Evolutionary conservation across 2,113 vertebrate genomes (phyloP).

Genomic region (Eublepharis macularius): DNA sequence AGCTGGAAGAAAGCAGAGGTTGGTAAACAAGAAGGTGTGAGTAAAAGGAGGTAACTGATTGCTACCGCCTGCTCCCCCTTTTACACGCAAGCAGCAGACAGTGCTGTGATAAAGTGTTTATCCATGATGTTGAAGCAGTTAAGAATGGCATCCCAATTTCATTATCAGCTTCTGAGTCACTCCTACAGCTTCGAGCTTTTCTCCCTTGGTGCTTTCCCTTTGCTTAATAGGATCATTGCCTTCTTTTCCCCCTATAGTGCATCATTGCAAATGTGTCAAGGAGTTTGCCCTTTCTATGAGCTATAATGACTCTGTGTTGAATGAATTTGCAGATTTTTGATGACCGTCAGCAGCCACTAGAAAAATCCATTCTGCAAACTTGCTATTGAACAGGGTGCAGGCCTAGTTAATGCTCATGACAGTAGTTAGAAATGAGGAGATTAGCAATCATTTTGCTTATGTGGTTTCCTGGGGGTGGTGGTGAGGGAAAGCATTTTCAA

Average conservation of each 20-base stretch:
- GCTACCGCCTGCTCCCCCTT: not conserved
- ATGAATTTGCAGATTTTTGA: not conserved
- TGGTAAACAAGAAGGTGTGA: not conserved
- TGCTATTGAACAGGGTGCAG: not conserved
- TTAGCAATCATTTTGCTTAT: not conserved
- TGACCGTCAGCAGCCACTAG: not conserved
- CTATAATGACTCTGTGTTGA: not conserved
- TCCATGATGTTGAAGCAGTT: rapidly evolving
- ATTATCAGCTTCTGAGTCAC: not conserved
- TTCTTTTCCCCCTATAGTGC: conserved; percentile 5
- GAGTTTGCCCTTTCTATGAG: conserved; percentile 11
- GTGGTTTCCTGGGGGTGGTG: not conserved
- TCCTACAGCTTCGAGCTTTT: not conserved
- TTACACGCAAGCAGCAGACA: not conserved
- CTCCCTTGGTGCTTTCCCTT: not conserved
- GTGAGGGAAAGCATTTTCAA: not conserved
- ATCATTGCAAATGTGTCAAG: not conserved
- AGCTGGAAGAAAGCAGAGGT: not conserved
- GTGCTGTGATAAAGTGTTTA: not conserved
- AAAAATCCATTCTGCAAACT: not conserved
- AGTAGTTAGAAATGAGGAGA: not conserved
- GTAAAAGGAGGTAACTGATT: not conserved
- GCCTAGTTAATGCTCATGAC: not conserved
- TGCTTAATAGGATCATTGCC: not conserved
- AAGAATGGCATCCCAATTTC: not conserved